These are phyloP conservation scores for Lithodes maja DNA, from an alignment of 2,888 invertebrate species.

Conservation along the genomic window DNA sequence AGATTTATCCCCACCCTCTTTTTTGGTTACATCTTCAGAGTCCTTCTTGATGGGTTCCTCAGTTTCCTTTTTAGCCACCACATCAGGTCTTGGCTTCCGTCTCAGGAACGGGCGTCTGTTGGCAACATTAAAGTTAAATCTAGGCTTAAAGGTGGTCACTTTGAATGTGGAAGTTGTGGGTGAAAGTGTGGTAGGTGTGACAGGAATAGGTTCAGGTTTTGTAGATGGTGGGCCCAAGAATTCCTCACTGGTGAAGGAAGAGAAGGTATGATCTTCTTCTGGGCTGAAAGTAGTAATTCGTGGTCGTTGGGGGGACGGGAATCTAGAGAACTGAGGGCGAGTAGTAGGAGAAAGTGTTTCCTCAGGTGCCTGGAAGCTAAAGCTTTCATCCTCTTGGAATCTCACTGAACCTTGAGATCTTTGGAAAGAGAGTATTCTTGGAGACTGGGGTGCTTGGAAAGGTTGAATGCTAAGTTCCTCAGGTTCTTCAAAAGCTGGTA, in stretches of 20 bases:
- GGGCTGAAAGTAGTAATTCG: constrained; percentile 18
- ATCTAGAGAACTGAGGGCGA: constrained; percentile 17
- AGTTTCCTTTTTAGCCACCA: constrained; percentile 27
- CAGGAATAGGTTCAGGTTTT: not conserved
- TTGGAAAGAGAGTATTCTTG: constrained; percentile 24
- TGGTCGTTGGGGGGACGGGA: constrained; percentile 34
- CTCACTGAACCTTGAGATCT: not conserved
- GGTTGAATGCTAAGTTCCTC: not conserved
- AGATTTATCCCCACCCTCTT: constrained; percentile 16
- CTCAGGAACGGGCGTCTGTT: constrained; percentile 57
- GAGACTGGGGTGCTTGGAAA: not conserved
- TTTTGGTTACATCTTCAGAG: constrained; percentile 33
- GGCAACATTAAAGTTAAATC: constrained; percentile 37
- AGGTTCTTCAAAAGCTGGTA: constrained; percentile 10
- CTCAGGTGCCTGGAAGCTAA: constrained; percentile 12
- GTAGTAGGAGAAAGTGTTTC: not conserved
- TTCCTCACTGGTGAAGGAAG: not conserved
- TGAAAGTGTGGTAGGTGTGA: constrained; percentile 13
- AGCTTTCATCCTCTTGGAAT: constrained; percentile 13
- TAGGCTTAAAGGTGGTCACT: constrained; percentile 64
- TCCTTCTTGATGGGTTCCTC: constrained; percentile 21
- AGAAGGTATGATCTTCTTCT: constrained; percentile 25
- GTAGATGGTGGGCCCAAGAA: constrained; percentile 2
- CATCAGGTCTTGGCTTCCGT: constrained; percentile 40
- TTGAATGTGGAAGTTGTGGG: constrained; percentile 46